Evolutionary conservation across 2,797 vertebrate species (phyloP).

Genomic region (Squalus acanthias): DNA sequence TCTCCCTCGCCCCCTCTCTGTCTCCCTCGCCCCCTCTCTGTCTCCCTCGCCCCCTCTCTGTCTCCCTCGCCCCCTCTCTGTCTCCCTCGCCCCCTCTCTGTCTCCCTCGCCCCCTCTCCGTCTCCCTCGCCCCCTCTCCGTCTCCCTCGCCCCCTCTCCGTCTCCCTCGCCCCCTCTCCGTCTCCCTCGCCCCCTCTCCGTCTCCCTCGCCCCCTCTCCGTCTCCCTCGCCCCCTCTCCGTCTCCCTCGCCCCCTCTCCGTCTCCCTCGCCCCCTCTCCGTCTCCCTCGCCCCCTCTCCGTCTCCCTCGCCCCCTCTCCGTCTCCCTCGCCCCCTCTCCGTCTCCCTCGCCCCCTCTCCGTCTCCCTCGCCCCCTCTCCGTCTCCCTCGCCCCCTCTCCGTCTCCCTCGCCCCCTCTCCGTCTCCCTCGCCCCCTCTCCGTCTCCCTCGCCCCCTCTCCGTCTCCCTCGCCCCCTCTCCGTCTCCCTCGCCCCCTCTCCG

Average conservation of each 20-base stretch:
- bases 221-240: too few relatives aligned
- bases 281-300: not conserved
- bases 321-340: too few relatives aligned
- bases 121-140: not conserved
- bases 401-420: too few relatives aligned
- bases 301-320: too few relatives aligned
- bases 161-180: too few relatives aligned
- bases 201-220: not conserved
- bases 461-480: not conserved
- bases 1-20: not conserved
- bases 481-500: too few relatives aligned
- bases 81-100: not conserved
- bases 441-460: not conserved
- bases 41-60: not conserved
- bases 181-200: not conserved
- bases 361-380: not conserved
- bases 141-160: too few relatives aligned
- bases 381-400: too few relatives aligned
- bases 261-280: not conserved
- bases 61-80: too few relatives aligned
- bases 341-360: too few relatives aligned
- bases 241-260: not conserved
- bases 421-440: too few relatives aligned
- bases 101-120: not conserved
- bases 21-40: not conserved